Evolutionary conservation across 2,797 vertebrate species (phyloP), one percentile per base, ranked within the genome.

Genomic region (Toxotes lorentzi): DNA sequence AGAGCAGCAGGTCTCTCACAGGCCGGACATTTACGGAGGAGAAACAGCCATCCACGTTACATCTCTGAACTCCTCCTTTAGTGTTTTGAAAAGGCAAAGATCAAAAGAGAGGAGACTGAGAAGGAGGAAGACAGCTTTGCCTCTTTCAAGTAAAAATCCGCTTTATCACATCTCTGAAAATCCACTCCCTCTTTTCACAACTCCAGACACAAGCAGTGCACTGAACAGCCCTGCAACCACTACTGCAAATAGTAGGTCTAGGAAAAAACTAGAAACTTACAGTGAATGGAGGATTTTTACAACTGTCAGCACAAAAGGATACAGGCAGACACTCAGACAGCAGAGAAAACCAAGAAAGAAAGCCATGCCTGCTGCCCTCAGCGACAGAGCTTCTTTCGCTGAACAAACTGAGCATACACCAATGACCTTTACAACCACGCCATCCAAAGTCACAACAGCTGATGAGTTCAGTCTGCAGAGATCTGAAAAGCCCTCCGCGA

Each of bases 41-140:
- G 73, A 32, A 64, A 62, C 12, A 23, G 43, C 38, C 13, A 2
- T 34, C 35, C 63, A 38, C 1, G 24, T 12, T 16, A 41, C 54
- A 0, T 61, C 64, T 56, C 21, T 27, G 24, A 82, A 81, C 71
- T 50, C 80, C 2, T 76, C 78, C 1, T 76, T 85, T 16, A 79
- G 71, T 59, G 63, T 73, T 70, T 35, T 66, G 48, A 91, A 84
- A 87, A 91, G 76, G 41, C 89, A 73, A 47, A 82, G 81, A 70
- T 87, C 50, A 0, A 88, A 87, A 63, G 86, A 79, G 23, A 88
- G 53, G 71, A 73, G 81, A 47, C 74, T 72, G 43, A 91, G 73
- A 21, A 86, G 80, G 75, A 89, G 86, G 71, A 93, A 93, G 85
- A 74, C 73, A 2, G 50, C 30, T 56, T 34, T 40, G 45, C 50